A percentile compares a stretch with the other conserved stretches of the same genome.
phyloP scores from a whole-genome alignment of 2,113 vertebrate genomes.

The Calyptomena viridis region DNA sequence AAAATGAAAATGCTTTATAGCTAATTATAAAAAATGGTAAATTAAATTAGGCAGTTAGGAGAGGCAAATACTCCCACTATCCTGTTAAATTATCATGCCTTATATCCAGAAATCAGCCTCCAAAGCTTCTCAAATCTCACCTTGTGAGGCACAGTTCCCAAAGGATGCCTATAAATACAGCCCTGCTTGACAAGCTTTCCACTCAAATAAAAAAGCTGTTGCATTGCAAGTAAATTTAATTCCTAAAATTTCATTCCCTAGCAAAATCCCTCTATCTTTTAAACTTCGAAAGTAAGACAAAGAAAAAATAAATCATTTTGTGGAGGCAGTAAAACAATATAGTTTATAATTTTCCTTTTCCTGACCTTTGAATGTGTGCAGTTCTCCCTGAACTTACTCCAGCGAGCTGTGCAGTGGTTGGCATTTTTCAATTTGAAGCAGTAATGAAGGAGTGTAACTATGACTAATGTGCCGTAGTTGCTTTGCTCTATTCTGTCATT shows the following conservation, averaged over 20 bases:
- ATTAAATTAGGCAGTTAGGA: constrained; percentile 12
- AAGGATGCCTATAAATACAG: constrained; percentile 45
- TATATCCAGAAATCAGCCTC: constrained; percentile 4
- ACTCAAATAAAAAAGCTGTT: constrained; percentile 47
- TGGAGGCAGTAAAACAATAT: constrained; percentile 54
- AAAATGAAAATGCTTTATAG: neutral
- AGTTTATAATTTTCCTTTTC: constrained; percentile 61
- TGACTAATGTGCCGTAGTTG: constrained; percentile 32
- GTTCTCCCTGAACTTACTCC: constrained; percentile 54
- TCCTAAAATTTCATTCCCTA: constrained; percentile 53
- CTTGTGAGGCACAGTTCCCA: constrained; percentile 21
- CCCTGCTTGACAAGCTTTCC: constrained; percentile 26
- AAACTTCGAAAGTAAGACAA: constrained; percentile 43
- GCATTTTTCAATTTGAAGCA: constrained; percentile 70
- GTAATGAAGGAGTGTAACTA: constrained; percentile 60
- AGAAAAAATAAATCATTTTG: constrained; percentile 54
- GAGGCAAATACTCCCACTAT: constrained; percentile 8
- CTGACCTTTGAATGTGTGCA: constrained; percentile 56
- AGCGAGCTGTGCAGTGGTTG: constrained; percentile 28
- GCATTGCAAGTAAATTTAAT: constrained; percentile 55
- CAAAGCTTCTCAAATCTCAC: constrained; percentile 43
- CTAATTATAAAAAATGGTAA: constrained; percentile 18
- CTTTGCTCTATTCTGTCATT: constrained; percentile 12
- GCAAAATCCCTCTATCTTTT: constrained; percentile 29
- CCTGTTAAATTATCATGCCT: constrained; percentile 32